These are phyloP conservation scores for Calephelis nemesis DNA, from an alignment of 1,140 invertebrate genomes.

Conservation along the genomic window DNA sequence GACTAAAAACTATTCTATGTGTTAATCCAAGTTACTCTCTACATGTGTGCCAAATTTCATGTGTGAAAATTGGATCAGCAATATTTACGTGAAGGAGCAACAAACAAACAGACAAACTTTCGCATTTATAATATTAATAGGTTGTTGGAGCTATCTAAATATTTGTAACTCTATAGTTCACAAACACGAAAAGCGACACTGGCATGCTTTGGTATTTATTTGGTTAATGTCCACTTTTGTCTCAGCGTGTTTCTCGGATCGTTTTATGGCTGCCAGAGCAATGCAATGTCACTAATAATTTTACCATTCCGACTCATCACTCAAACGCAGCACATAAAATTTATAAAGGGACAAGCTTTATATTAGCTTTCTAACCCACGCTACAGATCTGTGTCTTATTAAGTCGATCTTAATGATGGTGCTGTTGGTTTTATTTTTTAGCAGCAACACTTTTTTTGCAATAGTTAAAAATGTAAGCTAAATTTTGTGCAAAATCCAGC, in stretches of 20 bases:
- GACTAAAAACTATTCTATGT: too few relatives aligned
- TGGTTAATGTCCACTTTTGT: constrained; percentile 53
- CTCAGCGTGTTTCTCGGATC: constrained; percentile 34
- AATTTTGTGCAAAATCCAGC: too few relatives aligned
- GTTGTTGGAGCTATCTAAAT: constrained; percentile 6
- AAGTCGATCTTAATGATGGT: background rate
- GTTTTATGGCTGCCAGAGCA: constrained; percentile 28
- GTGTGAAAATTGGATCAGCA: too few relatives aligned
- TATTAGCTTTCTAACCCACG: background rate
- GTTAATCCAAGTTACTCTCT: too few relatives aligned
- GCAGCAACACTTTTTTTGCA: too few relatives aligned
- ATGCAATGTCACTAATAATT: constrained; percentile 25
- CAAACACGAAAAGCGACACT: constrained; percentile 46
- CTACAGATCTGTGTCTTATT: background rate
- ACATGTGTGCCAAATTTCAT: too few relatives aligned
- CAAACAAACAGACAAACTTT: too few relatives aligned
- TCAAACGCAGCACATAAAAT: constrained; percentile 20
- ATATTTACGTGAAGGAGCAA: too few relatives aligned
- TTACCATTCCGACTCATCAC: constrained; percentile 24
- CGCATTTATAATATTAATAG: too few relatives aligned
- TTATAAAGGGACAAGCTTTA: background rate
- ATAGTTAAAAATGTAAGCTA: too few relatives aligned
- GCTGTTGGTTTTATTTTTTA: too few relatives aligned
- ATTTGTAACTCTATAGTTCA: constrained; percentile 29
- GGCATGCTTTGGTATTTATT: constrained; percentile 46